phyloP scores from a whole-genome alignment of 2,888 invertebrate genomes.

The Subacronicta megacephala region DNA sequence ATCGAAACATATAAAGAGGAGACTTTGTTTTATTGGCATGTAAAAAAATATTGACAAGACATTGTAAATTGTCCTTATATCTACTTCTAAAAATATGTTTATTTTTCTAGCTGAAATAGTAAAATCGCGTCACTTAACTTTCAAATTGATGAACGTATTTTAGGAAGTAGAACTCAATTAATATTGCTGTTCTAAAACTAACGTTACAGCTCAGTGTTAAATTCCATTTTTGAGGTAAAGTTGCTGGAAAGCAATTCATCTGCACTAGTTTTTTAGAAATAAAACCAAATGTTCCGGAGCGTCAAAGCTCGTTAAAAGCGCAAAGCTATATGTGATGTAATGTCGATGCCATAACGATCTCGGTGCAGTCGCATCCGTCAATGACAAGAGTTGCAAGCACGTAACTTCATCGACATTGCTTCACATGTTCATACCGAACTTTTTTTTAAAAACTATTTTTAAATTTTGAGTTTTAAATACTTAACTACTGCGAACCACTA shows the following conservation, averaged over 20 bases:
- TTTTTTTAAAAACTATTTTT: constrained; percentile 4
- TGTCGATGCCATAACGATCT: constrained; percentile 70
- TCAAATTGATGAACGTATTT: constrained; percentile 32
- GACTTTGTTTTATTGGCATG: too few relatives aligned
- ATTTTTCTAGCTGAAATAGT: constrained; percentile 8
- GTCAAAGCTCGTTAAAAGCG: constrained; percentile 73
- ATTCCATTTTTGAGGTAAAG: constrained; percentile 53
- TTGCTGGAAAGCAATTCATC: constrained; percentile 56
- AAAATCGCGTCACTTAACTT: constrained; percentile 33
- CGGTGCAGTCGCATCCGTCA: constrained; percentile 73
- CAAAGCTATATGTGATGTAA: constrained; percentile 71
- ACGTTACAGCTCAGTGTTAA: constrained; percentile 23
- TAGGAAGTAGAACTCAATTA: constrained; percentile 34
- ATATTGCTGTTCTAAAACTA: constrained; percentile 34
- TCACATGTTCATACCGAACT: constrained; percentile 20
- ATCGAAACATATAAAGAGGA: too few relatives aligned
- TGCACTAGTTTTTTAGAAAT: constrained; percentile 52
- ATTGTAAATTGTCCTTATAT: too few relatives aligned
- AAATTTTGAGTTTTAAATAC: too few relatives aligned
- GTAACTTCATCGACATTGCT: constrained; percentile 38
- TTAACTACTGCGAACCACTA: too few relatives aligned
- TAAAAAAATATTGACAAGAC: too few relatives aligned
- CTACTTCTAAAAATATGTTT: too few relatives aligned
- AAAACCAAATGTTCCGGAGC: constrained; percentile 62
- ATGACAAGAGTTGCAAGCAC: constrained; percentile 67